Conservation (phyloP, 2,888 invertebrate genomes). For the Spilosoma lubricipeda region DNA sequence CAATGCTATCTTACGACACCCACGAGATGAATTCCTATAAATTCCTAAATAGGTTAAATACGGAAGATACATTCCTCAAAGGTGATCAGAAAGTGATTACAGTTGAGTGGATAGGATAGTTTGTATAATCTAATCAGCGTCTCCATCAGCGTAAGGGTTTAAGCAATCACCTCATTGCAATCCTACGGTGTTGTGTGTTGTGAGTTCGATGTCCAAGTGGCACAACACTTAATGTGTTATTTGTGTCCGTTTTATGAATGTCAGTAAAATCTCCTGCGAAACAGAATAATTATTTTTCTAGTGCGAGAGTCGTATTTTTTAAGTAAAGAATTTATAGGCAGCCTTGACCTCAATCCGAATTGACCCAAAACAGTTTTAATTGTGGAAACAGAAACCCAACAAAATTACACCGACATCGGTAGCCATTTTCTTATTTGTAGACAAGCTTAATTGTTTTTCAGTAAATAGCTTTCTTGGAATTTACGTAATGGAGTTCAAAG, state of each 20-base stretch:
- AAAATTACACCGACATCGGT: neutral
- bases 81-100: neutral
- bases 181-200: no score
- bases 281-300: no score
- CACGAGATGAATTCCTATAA: no score
- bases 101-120: neutral
- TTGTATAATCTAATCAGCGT: no score
- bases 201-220: no score
- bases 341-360: neutral
- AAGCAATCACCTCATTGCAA: no score
- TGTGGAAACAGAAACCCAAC: neutral
- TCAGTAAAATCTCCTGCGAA: no score
- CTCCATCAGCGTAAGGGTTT: no score
- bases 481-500: neutral
- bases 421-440: neutral
- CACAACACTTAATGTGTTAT: no score
- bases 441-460: neutral
- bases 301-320: no score
- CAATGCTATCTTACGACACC: no score
- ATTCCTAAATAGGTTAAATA: neutral
- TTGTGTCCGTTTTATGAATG: no score
- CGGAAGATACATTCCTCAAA: neutral
- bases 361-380: neutral
- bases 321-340: neutral
- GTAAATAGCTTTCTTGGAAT: neutral